phyloP scores from a whole-genome alignment of 2,797 vertebrate species.

The Erethizon dorsatum region DNA sequence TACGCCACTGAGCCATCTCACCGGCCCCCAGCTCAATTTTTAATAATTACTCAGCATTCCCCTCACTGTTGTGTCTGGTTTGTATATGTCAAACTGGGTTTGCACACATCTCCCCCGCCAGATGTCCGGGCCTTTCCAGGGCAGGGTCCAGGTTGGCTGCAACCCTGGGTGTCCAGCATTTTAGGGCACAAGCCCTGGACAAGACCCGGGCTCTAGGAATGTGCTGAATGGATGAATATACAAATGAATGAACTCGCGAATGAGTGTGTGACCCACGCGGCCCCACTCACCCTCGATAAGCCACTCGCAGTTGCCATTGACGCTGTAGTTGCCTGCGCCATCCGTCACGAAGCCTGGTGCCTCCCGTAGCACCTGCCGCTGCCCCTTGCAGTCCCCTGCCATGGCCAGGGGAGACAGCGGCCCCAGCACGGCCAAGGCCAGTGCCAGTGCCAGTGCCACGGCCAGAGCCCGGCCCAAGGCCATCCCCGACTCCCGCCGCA shows the following conservation, averaged over 20 bases:
- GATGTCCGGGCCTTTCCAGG: constrained; percentile 15
- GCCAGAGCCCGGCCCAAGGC: constrained; percentile 13
- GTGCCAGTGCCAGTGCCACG: not conserved
- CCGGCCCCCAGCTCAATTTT: not conserved
- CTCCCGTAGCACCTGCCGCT: constrained; percentile 94
- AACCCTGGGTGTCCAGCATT: not conserved
- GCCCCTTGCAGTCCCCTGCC: constrained; percentile 95
- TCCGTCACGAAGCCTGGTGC: constrained; percentile 95
- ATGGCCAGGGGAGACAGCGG: constrained; percentile 82
- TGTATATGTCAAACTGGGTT: constrained; percentile 29
- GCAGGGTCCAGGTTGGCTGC: constrained; percentile 8
- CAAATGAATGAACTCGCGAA: constrained; percentile 60
- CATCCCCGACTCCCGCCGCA: not conserved
- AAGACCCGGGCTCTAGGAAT: not conserved
- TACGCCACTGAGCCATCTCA: no score
- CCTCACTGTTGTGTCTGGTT: not conserved
- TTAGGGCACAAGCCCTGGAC: constrained; percentile 34
- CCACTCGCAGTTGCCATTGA: constrained; percentile 98
- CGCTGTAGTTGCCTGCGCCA: constrained; percentile 97
- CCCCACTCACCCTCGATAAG: constrained; percentile 94
- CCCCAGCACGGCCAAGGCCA: constrained; percentile 76
- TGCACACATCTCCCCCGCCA: not conserved
- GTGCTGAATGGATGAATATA: constrained; percentile 11
- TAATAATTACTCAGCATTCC: constrained; percentile 18
- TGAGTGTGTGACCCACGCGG: constrained; percentile 53